Evolutionary conservation across 2,113 vertebrate species (phyloP), one percentile per base, ranked within the genome.

Genomic region (Oreochromis spilurus): DNA sequence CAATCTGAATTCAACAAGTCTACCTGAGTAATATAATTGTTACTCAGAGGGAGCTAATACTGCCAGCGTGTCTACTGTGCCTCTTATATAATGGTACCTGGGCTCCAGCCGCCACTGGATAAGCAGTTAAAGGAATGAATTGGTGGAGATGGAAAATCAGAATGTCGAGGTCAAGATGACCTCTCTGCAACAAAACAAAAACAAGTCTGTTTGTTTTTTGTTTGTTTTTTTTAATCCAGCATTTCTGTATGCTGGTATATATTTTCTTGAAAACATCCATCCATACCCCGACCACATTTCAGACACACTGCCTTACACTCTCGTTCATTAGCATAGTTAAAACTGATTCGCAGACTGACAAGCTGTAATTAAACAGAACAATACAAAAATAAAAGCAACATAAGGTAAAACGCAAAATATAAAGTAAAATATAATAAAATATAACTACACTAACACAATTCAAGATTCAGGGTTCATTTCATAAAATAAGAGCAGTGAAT

Each of bases 371-470:
- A 72, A 45, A 48, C 21, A 17, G 21, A 48, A 0, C 2, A 48
- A 75, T 48, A 1, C 14, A 75, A 9, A 75, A 75, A 29, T 17
- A 45, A 72, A 48, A 75, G 21, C 40, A 17, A 26, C n/a, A 70
- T 24, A 43, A 0, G 8, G 14, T 72, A 26, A 72, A 26, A 17
- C 21, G 17, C 13, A 45, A 72, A 72, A 0, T 13, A 67, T 40
- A 1, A 67, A 67, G 62, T 67, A 40, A 40, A 45, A 17, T 72
- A 26, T 0, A 72, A 45, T 29, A 10, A 72, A 29, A 29, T 5
- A 6, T 1, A 0, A 72, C 21, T 48, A 48, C 2, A 0, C 24
- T 48, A 75, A 48, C 9, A 21, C 10, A 2, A 7, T 0, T 65
- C 60, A n/a, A 12, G 31, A 2, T 65, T n/a, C 31, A 17, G 21